A percentile compares a stretch with the other conserved stretches of the same genome.
These are phyloP conservation scores for Tamias sibiricus DNA, from an alignment of 2,113 vertebrate genomes.

Conservation along the genomic window DNA sequence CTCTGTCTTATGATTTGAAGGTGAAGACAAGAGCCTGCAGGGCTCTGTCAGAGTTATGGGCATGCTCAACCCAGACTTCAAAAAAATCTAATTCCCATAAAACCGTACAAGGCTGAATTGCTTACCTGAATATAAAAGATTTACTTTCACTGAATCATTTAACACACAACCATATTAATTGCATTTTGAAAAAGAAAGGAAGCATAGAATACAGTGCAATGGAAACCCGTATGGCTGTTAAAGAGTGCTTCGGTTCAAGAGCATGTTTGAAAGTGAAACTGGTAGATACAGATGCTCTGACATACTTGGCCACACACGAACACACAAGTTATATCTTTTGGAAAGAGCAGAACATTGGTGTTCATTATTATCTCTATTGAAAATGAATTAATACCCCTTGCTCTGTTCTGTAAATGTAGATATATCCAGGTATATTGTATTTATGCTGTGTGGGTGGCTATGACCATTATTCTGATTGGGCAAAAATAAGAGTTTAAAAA, in stretches of 20 bases:
- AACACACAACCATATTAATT: constrained; percentile 94
- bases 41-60: constrained; percentile 99
- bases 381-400: constrained; percentile 62
- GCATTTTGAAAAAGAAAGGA: constrained; percentile 91
- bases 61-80: constrained; percentile 97
- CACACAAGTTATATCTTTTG: constrained; percentile 3
- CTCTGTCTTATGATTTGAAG: constrained; percentile 99
- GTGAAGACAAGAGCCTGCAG: constrained; percentile 99
- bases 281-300: constrained; percentile 58
- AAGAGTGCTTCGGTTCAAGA: constrained; percentile 55
- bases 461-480: constrained; percentile 6
- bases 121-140: constrained; percentile 98
- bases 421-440: neutral
- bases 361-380: constrained; percentile 78
- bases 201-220: constrained; percentile 81
- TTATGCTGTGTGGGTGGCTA: neutral
- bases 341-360: constrained; percentile 25
- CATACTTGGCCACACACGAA: constrained; percentile 63
- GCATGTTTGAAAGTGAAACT: constrained; percentile 53
- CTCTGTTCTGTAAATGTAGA: neutral
- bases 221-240: constrained; percentile 72
- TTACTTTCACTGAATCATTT: constrained; percentile 98
- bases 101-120: constrained; percentile 96
- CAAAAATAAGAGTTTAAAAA: constrained; percentile 38
- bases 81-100: constrained; percentile 97